A percentile compares a stretch with the other conserved stretches of the same genome.
Conservation (phyloP, 2,797 vertebrate genomes). For the Sciurus carolinensis region DNA sequence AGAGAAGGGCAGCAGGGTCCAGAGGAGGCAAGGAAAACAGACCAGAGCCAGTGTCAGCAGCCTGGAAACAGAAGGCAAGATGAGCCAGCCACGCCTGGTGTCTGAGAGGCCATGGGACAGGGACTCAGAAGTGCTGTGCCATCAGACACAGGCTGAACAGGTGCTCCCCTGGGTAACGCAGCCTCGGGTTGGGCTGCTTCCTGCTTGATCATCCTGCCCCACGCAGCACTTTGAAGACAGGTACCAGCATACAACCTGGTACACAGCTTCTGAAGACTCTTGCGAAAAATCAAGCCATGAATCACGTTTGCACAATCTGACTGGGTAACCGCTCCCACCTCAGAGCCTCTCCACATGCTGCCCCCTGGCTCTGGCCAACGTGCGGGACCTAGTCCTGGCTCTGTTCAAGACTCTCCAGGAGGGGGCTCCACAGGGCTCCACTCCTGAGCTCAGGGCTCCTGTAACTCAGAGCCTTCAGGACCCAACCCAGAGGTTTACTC, state of each 20-base stretch:
- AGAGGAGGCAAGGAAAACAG: no score
- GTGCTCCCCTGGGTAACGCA: no score
- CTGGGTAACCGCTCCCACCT: background rate
- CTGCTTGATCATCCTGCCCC: background rate
- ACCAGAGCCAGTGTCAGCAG: no score
- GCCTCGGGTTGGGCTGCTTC: no score
- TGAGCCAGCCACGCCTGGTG: no score
- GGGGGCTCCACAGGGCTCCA: background rate
- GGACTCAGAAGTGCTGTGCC: no score
- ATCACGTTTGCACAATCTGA: background rate
- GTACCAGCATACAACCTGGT: no score
- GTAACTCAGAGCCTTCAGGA: no score
- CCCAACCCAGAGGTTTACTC: background rate
- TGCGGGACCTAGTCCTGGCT: background rate
- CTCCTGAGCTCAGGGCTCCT: background rate
- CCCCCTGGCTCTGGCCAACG: background rate
- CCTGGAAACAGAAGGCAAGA: no score
- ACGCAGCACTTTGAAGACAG: rapidly evolving
- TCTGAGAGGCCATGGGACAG: no score
- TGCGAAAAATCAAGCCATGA: background rate
- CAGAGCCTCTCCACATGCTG: background rate
- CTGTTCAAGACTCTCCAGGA: background rate
- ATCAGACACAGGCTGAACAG: no score
- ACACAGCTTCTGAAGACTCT: background rate
- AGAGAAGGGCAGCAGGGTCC: no score